phyloP scores from a whole-genome alignment of 2,113 vertebrate species.

The Parus major region DNA sequence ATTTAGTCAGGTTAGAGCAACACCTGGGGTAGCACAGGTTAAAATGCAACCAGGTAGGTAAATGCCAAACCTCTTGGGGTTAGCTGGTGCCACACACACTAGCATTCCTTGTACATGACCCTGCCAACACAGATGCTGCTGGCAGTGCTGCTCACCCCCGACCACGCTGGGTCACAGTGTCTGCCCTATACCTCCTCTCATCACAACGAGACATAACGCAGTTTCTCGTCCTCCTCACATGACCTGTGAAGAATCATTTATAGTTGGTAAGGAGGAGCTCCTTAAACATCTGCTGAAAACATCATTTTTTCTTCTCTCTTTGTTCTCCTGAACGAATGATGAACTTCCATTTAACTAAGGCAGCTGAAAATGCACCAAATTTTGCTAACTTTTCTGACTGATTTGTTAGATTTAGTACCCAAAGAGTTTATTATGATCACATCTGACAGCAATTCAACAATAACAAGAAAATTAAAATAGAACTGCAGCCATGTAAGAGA shows the following conservation, averaged over 20 bases:
- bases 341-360: background rate
- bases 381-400: background rate
- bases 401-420: background rate
- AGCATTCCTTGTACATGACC: slow-evolving; percentile 46
- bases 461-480: background rate
- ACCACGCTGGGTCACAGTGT: slow-evolving; percentile 78
- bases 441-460: background rate
- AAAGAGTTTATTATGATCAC: background rate
- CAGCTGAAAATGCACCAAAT: background rate
- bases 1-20: slow-evolving; percentile 62
- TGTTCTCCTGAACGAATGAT: background rate
- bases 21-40: slow-evolving; percentile 43
- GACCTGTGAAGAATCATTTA: slow-evolving; percentile 86
- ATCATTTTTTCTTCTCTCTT: background rate
- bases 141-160: slow-evolving; percentile 85
- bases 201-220: slow-evolving; percentile 83
- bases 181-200: slow-evolving; percentile 88
- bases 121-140: slow-evolving; percentile 23
- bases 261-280: slow-evolving; percentile 49
- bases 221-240: slow-evolving; percentile 87
- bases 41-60: background rate
- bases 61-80: slow-evolving; percentile 12
- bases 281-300: background rate
- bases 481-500: background rate
- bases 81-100: slow-evolving; percentile 69